These are phyloP conservation scores for Hirtodrosophila confusa DNA, from an alignment of 2,888 invertebrate genomes.

Conservation along the genomic window DNA sequence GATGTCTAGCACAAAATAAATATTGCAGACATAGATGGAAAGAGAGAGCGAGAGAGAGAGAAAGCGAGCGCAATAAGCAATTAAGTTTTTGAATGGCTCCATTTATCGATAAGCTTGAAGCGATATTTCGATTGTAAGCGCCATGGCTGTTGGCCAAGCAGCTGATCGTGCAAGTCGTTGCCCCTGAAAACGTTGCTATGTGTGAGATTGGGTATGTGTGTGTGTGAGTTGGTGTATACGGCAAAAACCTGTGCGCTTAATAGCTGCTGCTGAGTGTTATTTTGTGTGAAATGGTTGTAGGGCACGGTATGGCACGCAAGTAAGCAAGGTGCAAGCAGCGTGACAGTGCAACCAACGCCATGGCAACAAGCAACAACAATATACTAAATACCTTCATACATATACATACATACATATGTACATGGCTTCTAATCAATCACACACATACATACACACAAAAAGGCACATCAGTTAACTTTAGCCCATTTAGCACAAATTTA, in stretches of 20 bases:
- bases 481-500: slow-evolving; percentile 65
- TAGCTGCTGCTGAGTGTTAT: slow-evolving; percentile 18
- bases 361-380: slow-evolving; percentile 65
- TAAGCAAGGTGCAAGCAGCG: slow-evolving; percentile 71
- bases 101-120: slow-evolving; percentile 43
- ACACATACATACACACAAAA: slow-evolving; percentile 13
- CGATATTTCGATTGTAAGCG: slow-evolving; percentile 42
- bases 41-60: neutral
- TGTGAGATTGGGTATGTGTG: neutral
- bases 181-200: slow-evolving; percentile 64
- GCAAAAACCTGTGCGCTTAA: slow-evolving; percentile 20
- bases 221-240: slow-evolving; percentile 3
- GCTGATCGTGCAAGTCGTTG: slow-evolving; percentile 78
- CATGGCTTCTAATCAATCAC: slow-evolving; percentile 31
- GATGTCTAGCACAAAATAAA: neutral
- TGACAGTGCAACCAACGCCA: slow-evolving; percentile 78
- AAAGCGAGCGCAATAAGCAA: slow-evolving; percentile 31
- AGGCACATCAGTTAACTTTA: slow-evolving; percentile 41
- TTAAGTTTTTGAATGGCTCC: slow-evolving; percentile 4
- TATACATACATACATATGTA: slow-evolving; percentile 7
- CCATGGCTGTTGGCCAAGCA: slow-evolving; percentile 23
- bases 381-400: neutral
- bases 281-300: slow-evolving; percentile 48
- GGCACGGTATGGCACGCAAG: slow-evolving; percentile 65
- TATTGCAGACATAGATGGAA: neutral